These are phyloP conservation scores for Apis florea DNA, from an alignment of 1,140 invertebrate species.

Conservation along the genomic window DNA sequence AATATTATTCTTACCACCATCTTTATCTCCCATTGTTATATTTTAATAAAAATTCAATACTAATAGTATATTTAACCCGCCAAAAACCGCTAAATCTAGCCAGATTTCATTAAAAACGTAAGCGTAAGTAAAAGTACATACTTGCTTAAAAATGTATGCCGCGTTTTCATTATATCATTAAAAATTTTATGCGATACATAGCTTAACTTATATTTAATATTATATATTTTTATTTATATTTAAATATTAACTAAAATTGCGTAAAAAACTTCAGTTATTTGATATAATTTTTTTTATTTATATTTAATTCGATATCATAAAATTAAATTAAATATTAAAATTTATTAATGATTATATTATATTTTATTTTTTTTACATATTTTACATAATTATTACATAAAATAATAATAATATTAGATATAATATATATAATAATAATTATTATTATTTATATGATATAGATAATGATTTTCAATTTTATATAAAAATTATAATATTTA, in stretches of 20 bases:
- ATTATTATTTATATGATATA: too few relatives aligned
- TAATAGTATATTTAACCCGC: slow-evolving; percentile 63
- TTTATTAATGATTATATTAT: neutral
- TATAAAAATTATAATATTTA: too few relatives aligned
- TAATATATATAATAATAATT: too few relatives aligned
- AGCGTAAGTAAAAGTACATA: neutral
- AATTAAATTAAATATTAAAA: neutral
- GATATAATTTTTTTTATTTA: neutral
- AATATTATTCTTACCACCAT: slow-evolving; percentile 69
- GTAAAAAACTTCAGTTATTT: neutral
- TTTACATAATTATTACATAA: too few relatives aligned
- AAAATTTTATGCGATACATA: neutral
- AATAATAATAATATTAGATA: too few relatives aligned
- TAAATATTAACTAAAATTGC: neutral
- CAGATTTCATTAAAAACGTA: slow-evolving; percentile 29
- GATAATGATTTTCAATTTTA: too few relatives aligned
- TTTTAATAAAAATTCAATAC: slow-evolving; percentile 34
- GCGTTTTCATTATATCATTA: neutral
- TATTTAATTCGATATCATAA: neutral
- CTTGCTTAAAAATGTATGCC: slow-evolving; percentile 16
- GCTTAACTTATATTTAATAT: neutral
- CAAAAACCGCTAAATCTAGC: slow-evolving; percentile 62
- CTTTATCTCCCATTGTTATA: slow-evolving; percentile 64
- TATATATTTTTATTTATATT: neutral
- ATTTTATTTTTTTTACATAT: too few relatives aligned